A percentile compares a stretch with the other conserved stretches of the same genome.
Evolutionary conservation across 2,113 vertebrate species (phyloP).

Genomic region (Heliornis fulica): DNA sequence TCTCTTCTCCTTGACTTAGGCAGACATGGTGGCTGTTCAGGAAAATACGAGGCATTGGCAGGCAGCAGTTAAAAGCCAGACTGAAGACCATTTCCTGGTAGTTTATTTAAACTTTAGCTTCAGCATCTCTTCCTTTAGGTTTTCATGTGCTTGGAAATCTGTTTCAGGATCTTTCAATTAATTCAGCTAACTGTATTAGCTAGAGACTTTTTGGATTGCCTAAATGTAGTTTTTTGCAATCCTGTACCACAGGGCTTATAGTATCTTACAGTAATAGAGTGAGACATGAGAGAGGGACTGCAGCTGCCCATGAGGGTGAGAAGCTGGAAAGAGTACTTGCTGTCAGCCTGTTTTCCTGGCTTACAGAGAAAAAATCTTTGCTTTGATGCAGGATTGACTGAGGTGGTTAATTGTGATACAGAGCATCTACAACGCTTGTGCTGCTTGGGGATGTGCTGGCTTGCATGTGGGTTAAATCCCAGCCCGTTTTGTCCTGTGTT

Average conservation of each 20-base stretch:
- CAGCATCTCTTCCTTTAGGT: neutral
- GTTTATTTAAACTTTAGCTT: too few species aligned
- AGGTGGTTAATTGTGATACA: neutral
- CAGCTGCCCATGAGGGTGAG: neutral
- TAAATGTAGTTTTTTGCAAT: too few species aligned
- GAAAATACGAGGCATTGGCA: rapidly evolving
- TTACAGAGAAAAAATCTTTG: neutral
- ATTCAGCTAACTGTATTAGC: too few species aligned
- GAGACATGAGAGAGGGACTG: too few species aligned
- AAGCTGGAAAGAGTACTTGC: neutral
- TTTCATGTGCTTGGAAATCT: neutral
- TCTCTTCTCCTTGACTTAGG: neutral
- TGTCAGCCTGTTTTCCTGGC: neutral
- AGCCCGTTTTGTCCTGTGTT: neutral
- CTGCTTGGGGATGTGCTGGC: too few species aligned
- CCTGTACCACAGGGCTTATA: neutral
- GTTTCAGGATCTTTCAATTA: neutral
- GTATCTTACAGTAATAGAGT: too few species aligned
- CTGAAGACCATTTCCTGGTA: neutral
- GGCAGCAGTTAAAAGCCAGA: neutral
- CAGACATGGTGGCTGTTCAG: too few species aligned
- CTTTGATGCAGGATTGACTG: too few species aligned
- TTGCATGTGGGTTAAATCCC: neutral
- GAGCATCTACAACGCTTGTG: rapidly evolving
- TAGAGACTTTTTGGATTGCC: neutral